These are phyloP conservation scores for Campoletis raptor DNA, from an alignment of 2,888 invertebrate species.

Conservation along the genomic window DNA sequence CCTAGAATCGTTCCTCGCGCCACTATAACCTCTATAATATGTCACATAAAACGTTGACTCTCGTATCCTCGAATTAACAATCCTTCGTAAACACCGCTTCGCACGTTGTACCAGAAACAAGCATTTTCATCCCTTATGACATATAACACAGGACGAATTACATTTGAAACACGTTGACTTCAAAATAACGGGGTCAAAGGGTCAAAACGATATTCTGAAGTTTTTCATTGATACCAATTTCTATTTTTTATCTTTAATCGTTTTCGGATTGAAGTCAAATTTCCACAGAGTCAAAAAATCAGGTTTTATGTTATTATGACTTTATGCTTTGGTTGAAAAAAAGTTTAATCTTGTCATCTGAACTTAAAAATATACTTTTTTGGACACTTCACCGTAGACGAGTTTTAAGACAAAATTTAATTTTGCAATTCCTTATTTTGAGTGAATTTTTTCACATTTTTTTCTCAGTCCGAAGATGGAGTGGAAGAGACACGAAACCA, in stretches of 20 bases:
- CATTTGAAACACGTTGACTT: not conserved
- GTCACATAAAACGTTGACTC: slow-evolving; percentile 56
- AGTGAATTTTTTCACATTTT: not conserved
- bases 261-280: too few relatives aligned
- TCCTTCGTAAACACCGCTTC: slow-evolving; percentile 62
- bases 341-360: too few relatives aligned
- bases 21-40: slow-evolving; percentile 24
- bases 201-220: not conserved
- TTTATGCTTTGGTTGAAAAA: too few relatives aligned
- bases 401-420: not conserved
- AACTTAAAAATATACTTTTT: too few relatives aligned
- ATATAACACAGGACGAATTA: not conserved
- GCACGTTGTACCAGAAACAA: slow-evolving; percentile 45
- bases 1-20: slow-evolving; percentile 17
- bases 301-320: too few relatives aligned
- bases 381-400: too few relatives aligned
- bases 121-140: slow-evolving; percentile 28
- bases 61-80: slow-evolving; percentile 65
- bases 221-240: not conserved
- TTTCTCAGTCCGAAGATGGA: not conserved
- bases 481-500: not conserved
- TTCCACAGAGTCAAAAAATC: too few relatives aligned
- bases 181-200: not conserved
- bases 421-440: not conserved
- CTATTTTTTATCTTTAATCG: too few relatives aligned